phyloP scores from a whole-genome alignment of 2,888 invertebrate genomes.

The Apodemia hepburni region DNA sequence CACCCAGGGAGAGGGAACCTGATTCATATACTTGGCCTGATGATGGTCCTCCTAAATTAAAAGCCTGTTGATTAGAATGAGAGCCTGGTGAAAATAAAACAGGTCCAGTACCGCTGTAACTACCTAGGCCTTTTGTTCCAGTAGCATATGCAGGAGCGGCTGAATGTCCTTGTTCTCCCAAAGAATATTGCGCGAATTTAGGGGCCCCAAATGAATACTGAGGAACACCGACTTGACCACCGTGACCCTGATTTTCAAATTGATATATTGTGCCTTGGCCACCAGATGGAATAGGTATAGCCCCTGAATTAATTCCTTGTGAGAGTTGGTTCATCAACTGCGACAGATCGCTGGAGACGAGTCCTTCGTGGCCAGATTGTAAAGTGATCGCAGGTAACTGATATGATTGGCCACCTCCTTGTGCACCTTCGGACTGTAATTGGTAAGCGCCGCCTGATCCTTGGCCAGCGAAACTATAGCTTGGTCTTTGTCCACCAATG shows the following conservation, averaged over 20 bases:
- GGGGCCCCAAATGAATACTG: slow-evolving; percentile 53
- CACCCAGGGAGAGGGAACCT: slow-evolving; percentile 43
- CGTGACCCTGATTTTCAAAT: slow-evolving; percentile 46
- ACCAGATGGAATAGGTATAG: slow-evolving; percentile 50
- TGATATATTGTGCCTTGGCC: slow-evolving; percentile 51
- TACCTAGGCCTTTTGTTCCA: slow-evolving; percentile 66
- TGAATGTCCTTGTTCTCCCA: slow-evolving; percentile 46
- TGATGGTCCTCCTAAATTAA: slow-evolving; percentile 44
- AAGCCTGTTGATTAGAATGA: slow-evolving; percentile 39
- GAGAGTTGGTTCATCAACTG: slow-evolving; percentile 67
- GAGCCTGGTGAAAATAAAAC: slow-evolving; percentile 61
- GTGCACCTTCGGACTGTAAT: slow-evolving; percentile 47
- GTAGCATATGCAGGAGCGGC: slow-evolving; percentile 59
- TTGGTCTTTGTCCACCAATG: slow-evolving; percentile 64
- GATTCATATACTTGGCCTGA: slow-evolving; percentile 30
- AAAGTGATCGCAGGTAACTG: slow-evolving; percentile 63
- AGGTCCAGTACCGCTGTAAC: slow-evolving; percentile 65
- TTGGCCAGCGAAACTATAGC: slow-evolving; percentile 43
- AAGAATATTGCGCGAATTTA: slow-evolving; percentile 48
- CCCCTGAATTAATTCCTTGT: slow-evolving; percentile 58
- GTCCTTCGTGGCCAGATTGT: slow-evolving; percentile 51
- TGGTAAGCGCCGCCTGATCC: slow-evolving; percentile 49
- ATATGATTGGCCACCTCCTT: slow-evolving; percentile 49
- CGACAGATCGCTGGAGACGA: slow-evolving; percentile 52
- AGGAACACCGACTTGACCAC: slow-evolving; percentile 51